Percentiles rank a stretch among this genome's conserved stretches.
Evolutionary conservation across 2,113 vertebrate genomes (phyloP).

Genomic region (Scartelaos histophorus): DNA sequence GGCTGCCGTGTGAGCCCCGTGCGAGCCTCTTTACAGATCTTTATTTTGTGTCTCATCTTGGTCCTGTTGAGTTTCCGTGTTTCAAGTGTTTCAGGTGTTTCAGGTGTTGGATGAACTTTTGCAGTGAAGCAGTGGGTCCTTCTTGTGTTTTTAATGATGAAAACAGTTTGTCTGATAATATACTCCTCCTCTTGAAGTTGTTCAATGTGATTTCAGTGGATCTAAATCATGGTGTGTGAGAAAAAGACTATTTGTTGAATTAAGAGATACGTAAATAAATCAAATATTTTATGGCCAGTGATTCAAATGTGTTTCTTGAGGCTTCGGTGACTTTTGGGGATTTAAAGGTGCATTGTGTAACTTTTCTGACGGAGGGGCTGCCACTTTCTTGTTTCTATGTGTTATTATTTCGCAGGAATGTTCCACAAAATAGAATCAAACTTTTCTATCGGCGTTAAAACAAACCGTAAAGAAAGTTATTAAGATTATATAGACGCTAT

Average conservation of each 20-base stretch:
- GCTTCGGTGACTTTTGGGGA: background rate
- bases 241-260: conserved; percentile 68
- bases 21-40: conserved; percentile 46
- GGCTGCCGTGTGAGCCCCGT: conserved; percentile 40
- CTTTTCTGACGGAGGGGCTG: background rate
- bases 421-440: no score
- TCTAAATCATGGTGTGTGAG: conserved; percentile 71
- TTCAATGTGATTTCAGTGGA: conserved; percentile 70
- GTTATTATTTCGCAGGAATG: background rate
- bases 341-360: background rate
- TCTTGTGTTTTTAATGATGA: conserved; percentile 53
- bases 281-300: conserved; percentile 71
- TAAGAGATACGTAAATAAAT: conserved; percentile 71
- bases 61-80: conserved; percentile 64
- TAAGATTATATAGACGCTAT: no score
- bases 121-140: conserved; percentile 70
- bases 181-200: conserved; percentile 67
- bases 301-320: conserved; percentile 51
- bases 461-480: no score
- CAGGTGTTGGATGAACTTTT: conserved; percentile 61
- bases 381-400: background rate
- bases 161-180: conserved; percentile 58
- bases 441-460: background rate
- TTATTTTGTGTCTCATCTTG: conserved; percentile 21
- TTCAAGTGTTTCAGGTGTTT: conserved; percentile 63